These are phyloP conservation scores for Epinephelus lanceolatus DNA, from an alignment of 2,113 vertebrate genomes.

Conservation along the genomic window DNA sequence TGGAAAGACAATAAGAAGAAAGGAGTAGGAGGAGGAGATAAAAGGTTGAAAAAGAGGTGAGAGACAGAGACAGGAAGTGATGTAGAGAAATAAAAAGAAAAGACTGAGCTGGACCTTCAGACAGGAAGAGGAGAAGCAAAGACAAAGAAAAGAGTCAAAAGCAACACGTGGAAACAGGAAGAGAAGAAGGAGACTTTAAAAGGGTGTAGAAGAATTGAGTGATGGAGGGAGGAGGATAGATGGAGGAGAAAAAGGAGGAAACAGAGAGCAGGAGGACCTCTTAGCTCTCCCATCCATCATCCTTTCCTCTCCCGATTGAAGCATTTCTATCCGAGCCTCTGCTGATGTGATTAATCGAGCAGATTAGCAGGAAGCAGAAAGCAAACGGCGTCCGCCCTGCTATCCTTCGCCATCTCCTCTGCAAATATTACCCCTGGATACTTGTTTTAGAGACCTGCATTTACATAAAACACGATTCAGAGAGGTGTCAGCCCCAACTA, in stretches of 20 bases:
- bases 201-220: not conserved
- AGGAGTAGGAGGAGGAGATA: not conserved
- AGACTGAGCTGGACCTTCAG: not conserved
- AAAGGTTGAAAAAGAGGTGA: not conserved
- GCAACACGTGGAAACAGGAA: not conserved
- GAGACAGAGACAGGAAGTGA: not conserved
- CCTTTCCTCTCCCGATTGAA: conserved; percentile 68
- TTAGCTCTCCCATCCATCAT: conserved; percentile 74
- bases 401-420: conserved; percentile 39
- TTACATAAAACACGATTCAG: conserved; percentile 52
- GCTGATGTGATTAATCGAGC: conserved; percentile 76
- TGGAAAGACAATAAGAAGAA: too few relatives aligned
- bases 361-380: conserved; percentile 70
- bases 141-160: not conserved
- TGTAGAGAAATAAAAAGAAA: not conserved
- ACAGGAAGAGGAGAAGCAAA: not conserved
- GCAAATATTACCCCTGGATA: conserved; percentile 57
- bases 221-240: not conserved
- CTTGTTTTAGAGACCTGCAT: conserved; percentile 61
- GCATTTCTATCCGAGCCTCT: conserved; percentile 57
- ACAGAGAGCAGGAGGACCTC: conserved; percentile 50
- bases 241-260: not conserved
- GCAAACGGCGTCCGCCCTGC: conserved; percentile 27
- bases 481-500: conserved; percentile 58
- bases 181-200: not conserved